Evolutionary conservation across 2,113 vertebrate species (phyloP).

Genomic region (Amphiprion percula): DNA sequence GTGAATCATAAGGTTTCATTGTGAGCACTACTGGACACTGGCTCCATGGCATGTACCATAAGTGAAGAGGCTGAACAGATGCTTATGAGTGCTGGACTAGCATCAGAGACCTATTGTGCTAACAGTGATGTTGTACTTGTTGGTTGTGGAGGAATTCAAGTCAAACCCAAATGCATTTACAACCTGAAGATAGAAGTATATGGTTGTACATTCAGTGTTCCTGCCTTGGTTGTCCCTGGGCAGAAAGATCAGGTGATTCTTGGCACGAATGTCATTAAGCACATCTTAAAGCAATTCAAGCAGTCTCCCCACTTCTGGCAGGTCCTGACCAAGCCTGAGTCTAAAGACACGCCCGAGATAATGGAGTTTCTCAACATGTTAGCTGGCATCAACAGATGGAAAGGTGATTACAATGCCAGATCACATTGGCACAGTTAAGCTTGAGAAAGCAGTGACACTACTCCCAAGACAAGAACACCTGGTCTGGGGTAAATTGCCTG

Average conservation of each 20-base stretch:
- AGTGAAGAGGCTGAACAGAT: neutral
- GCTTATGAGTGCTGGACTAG: neutral
- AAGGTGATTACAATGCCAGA: neutral
- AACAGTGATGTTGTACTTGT: neutral
- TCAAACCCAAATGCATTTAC: neutral
- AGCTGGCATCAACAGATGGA: neutral
- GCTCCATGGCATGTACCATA: slow-evolving; percentile 4
- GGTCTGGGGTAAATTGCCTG: neutral
- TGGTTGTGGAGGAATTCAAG: neutral
- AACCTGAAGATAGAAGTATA: slow-evolving; percentile 3
- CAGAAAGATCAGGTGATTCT: slow-evolving; percentile 4
- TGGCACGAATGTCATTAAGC: neutral
- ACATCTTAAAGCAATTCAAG: neutral
- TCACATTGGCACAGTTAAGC: neutral
- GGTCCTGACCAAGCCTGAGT: neutral
- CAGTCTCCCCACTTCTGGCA: neutral
- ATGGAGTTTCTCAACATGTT: neutral
- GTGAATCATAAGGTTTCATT: neutral
- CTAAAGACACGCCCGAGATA: neutral
- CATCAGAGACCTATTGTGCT: neutral
- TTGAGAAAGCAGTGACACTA: neutral
- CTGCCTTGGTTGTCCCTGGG: neutral
- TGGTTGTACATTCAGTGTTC: neutral
- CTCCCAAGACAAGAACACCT: neutral
- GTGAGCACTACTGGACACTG: slow-evolving; percentile 1